These are phyloP conservation scores for Pholis gunnellus DNA, from an alignment of 2,113 vertebrate species.

Conservation along the genomic window DNA sequence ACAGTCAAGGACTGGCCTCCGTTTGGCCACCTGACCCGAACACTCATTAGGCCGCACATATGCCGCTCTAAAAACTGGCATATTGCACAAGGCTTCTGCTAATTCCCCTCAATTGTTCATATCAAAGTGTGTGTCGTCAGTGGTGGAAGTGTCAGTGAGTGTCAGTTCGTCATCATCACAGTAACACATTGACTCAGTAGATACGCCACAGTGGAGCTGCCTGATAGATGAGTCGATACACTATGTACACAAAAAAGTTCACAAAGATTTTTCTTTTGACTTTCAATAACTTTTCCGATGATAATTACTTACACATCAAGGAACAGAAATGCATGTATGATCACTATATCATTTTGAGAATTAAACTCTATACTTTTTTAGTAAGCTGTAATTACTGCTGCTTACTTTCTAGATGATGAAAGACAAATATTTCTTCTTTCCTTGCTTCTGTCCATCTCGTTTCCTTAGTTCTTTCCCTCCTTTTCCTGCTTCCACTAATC, in stretches of 20 bases:
- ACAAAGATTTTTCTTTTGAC: not conserved
- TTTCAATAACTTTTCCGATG: too few species aligned
- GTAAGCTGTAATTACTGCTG: not conserved
- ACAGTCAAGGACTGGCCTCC: slow-evolving; percentile 61
- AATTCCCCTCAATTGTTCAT: slow-evolving; percentile 45
- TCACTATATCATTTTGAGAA: not conserved
- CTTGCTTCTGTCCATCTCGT: not conserved
- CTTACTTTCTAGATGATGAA: not conserved
- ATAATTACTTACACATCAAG: not conserved
- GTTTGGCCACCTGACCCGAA: slow-evolving; percentile 65
- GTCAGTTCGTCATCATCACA: slow-evolving; percentile 10
- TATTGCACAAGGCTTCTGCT: slow-evolving; percentile 44
- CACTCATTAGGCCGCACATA: slow-evolving; percentile 69
- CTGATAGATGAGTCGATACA: not conserved
- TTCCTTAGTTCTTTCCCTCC: not conserved
- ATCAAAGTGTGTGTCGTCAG: slow-evolving; percentile 23
- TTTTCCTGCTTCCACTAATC: not conserved
- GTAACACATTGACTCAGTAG: not conserved
- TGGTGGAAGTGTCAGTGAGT: not conserved
- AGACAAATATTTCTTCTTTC: not conserved
- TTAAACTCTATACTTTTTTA: not conserved
- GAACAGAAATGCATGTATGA: not conserved
- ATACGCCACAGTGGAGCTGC: not conserved
- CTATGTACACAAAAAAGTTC: not conserved
- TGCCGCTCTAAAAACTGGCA: slow-evolving; percentile 31